Percentiles rank a stretch among this genome's conserved stretches.
Conservation (phyloP, 2,113 vertebrate species). For the Kryptolebias marmoratus region DNA sequence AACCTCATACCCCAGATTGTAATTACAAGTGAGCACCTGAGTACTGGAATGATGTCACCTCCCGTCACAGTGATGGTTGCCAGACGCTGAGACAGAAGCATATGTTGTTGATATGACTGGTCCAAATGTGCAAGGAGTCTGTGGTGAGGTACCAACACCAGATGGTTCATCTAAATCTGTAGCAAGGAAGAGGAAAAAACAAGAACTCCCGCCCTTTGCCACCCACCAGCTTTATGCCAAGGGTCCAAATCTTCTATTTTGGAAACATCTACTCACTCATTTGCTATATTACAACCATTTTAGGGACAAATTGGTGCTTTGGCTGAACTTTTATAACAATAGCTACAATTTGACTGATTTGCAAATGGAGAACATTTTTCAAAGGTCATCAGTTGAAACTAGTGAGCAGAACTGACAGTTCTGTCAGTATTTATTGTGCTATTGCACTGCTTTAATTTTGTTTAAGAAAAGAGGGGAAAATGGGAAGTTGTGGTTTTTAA, state of each 20-base stretch:
- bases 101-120: slow-evolving; percentile 71
- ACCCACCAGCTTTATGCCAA: slow-evolving; percentile 48
- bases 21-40: slow-evolving; percentile 54
- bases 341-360: no score
- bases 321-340: no score
- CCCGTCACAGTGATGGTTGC: slow-evolving; percentile 63
- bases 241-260: slow-evolving; percentile 60
- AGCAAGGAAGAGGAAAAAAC: slow-evolving; percentile 38
- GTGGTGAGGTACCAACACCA: slow-evolving; percentile 63
- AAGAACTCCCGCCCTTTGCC: slow-evolving; percentile 40
- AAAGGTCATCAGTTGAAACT: no score
- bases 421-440: no score
- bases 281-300: slow-evolving; percentile 15
- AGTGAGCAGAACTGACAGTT: no score
- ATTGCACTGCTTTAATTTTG: no score
- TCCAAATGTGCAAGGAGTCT: slow-evolving; percentile 70
- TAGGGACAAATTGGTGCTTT: not conserved
- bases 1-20: slow-evolving; percentile 1
- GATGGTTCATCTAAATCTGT: slow-evolving; percentile 75
- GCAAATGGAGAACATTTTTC: no score
- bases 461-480: not conserved
- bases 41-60: slow-evolving; percentile 66
- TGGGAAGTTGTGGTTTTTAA: slow-evolving; percentile 39
- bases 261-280: slow-evolving; percentile 35
- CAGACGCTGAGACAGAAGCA: slow-evolving; percentile 70